These are phyloP conservation scores for Gobius niger DNA, from an alignment of 2,113 vertebrate species.

Conservation along the genomic window DNA sequence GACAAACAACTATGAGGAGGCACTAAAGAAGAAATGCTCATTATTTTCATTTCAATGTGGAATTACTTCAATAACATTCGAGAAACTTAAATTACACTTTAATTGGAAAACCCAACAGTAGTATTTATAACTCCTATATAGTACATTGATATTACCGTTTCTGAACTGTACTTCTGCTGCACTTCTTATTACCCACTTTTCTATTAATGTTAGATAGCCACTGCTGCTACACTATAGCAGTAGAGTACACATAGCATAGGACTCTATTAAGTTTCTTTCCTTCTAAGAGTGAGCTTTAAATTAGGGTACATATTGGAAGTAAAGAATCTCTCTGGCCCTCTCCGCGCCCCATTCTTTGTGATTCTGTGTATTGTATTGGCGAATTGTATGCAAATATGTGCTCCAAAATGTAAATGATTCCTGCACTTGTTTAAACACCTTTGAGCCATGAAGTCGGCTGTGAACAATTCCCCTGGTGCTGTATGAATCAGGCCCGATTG, in stretches of 20 bases:
- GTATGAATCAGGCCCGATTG: slow-evolving; percentile 76
- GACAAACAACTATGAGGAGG: slow-evolving; percentile 45
- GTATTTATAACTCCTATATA: no score
- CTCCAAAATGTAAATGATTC: slow-evolving; percentile 76
- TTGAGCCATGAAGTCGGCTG: slow-evolving; percentile 84
- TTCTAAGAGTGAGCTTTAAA: no score
- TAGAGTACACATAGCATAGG: no score
- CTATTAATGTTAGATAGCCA: neutral
- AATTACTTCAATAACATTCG: neutral
- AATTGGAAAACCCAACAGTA: no score
- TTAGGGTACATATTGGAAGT: no score
- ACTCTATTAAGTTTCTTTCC: no score
- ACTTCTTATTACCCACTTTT: no score
- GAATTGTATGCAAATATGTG: slow-evolving; percentile 48
- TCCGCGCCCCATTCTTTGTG: neutral
- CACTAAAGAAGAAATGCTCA: slow-evolving; percentile 10
- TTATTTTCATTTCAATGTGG: neutral
- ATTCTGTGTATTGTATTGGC: neutral
- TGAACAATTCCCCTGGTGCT: slow-evolving; percentile 84
- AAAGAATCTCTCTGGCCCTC: neutral
- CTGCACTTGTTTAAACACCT: slow-evolving; percentile 77
- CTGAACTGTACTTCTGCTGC: no score
- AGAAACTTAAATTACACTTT: no score
- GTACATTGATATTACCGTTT: no score
- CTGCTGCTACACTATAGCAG: no score